phyloP scores from a whole-genome alignment of 2,797 vertebrate genomes.

The Aldrovandia affinis region DNA sequence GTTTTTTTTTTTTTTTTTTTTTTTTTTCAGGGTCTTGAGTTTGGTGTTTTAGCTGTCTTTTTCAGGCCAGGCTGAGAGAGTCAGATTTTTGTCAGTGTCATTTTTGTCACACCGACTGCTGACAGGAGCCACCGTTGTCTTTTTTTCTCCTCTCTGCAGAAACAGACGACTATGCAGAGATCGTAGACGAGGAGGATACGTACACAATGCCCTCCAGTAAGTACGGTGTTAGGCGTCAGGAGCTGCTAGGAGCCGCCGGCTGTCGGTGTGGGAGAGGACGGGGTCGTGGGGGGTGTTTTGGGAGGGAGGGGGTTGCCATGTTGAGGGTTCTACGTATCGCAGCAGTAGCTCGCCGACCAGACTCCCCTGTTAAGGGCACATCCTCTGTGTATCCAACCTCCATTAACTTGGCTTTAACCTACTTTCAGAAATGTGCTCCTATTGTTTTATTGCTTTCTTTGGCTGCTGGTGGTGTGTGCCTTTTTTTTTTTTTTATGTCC shows the following conservation, averaged over 20 bases:
- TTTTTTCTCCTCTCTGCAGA: constrained; percentile 73
- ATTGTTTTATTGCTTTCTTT: background rate
- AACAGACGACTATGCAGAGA: constrained; percentile 98
- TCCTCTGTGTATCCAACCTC: background rate
- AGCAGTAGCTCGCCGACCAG: background rate
- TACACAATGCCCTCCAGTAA: constrained; percentile 99
- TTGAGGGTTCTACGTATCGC: background rate
- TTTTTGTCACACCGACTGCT: background rate
- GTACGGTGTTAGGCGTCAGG: constrained; percentile 72
- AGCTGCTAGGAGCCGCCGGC: background rate
- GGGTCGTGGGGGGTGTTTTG: background rate
- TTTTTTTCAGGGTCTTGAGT: constrained; percentile 28
- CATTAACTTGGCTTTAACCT: background rate
- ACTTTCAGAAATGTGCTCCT: background rate
- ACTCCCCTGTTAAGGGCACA: background rate
- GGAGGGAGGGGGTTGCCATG: background rate
- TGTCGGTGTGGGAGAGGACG: background rate
- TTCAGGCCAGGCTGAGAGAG: constrained; percentile 20
- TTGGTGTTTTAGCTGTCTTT: constrained; percentile 29
- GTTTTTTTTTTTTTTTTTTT: background rate
- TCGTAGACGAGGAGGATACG: constrained; percentile 97
- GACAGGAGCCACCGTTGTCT: constrained; percentile 22
- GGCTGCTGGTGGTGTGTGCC: background rate
- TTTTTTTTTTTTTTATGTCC: background rate
- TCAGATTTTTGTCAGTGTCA: background rate